Conservation (phyloP, 2,797 vertebrate species). For the Coendou prehensilis region DNA sequence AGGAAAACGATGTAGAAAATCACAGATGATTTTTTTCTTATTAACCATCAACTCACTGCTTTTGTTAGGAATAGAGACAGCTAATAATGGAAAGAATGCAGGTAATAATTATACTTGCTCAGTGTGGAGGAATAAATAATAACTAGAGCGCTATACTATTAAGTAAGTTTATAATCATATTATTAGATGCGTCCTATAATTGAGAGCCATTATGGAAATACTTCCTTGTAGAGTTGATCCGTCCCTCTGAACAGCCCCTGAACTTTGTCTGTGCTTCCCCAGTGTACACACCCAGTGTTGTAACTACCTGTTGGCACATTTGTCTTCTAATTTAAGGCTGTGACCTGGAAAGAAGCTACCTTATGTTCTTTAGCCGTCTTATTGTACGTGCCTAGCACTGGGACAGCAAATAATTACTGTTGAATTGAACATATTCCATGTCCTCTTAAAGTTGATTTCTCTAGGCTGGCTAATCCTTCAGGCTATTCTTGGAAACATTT, state of each 20-base stretch:
- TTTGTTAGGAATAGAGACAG: not conserved
- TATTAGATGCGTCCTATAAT: not conserved
- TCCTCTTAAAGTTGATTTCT: conserved; percentile 6
- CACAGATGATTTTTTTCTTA: not conserved
- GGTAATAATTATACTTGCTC: not conserved
- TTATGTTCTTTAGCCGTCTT: not conserved
- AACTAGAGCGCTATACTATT: not conserved
- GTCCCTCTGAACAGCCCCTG: not conserved
- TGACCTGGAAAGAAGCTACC: not conserved
- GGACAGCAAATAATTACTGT: not conserved
- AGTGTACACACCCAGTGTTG: not conserved
- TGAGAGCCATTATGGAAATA: not conserved
- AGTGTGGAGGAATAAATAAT: not conserved
- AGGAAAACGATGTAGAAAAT: not conserved
- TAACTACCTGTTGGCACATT: not conserved
- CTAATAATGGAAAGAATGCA: not conserved
- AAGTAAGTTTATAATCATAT: not conserved
- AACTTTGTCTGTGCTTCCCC: not conserved
- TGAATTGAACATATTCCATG: not conserved
- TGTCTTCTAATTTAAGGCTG: not conserved
- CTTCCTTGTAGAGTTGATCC: not conserved
- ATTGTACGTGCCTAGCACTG: not conserved
- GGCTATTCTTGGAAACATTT: conserved; percentile 78
- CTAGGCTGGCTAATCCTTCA: conserved; percentile 28
- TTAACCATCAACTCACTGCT: not conserved